Base-by-base conservation (phyloP, 2,113 vertebrate species). In the Pterocles gutturalis region DNA sequence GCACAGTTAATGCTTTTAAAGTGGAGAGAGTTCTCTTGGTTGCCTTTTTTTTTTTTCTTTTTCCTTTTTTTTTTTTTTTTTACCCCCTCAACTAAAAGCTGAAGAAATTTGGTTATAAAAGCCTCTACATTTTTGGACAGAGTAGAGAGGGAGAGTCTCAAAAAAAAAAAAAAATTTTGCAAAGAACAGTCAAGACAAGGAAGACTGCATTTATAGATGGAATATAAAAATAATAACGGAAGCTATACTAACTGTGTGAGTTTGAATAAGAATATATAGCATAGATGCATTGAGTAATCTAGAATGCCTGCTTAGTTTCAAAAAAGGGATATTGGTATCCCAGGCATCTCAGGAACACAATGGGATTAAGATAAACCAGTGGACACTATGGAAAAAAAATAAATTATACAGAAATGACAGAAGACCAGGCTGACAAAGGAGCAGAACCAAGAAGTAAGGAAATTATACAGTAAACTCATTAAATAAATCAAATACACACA, bases 61-160 rank as follows among this genome's bases (percentile, higher is more conserved):
- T 21, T 7, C n/a, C n/a, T n/a, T n/a, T 18, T 26, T 22, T 46
- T 3, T 0, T 10, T 33, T 53, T 33, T 38, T 20, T 5, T 38
- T 11, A 10, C 38, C 5, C 7, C 8, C 19, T 10, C 11, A 72
- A 1, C 22, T 49, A 80, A 93, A 83, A 90, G 17, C 67, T 86
- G 28, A 34, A 57, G 22, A 29, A 49, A 66, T 6, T 25, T 83
- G 55, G 11, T 45, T 80, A 29, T 86, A 79, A 92, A 95, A 96
- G 7, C 25, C 13, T 62, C 55, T 29, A 2, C 26, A 6, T 25
- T 53, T 75, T 72, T n/a, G 14, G 53, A 46, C 9, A 64, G 26
- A 67, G 43, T 6, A 8, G 15, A 43, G 22, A 49, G 62, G 17
- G 33, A 58, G 55, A 76, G 41, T 26, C 17, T 53, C 28, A 38